Percentiles rank a stretch among this genome's conserved stretches.
phyloP scores from a whole-genome alignment of 2,888 invertebrate genomes.

The Gandaritis pyraliata region DNA sequence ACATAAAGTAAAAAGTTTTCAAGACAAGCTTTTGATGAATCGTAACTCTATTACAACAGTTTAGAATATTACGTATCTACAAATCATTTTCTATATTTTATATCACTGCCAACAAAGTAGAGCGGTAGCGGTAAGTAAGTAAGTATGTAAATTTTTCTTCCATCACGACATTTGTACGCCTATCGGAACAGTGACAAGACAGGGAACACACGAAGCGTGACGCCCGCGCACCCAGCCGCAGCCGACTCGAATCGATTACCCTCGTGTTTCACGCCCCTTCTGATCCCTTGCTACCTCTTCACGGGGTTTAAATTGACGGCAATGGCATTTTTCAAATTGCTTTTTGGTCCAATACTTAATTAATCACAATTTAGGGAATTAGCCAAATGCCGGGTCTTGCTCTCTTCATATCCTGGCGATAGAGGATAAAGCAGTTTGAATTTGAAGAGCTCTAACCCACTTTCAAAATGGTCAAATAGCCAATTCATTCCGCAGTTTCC shows the following conservation, averaged over 20 bases:
- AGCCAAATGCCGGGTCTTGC: background rate
- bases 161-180: constrained; percentile 31
- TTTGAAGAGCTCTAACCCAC: too few species aligned
- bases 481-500: too few species aligned
- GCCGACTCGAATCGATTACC: constrained; percentile 72
- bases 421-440: too few species aligned
- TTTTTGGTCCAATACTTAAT: constrained; percentile 27
- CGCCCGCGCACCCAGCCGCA: constrained; percentile 67
- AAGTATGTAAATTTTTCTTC: constrained; percentile 17
- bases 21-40: too few species aligned
- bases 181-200: constrained; percentile 27
- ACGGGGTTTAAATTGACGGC: constrained; percentile 21
- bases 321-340: constrained; percentile 31
- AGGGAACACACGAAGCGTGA: constrained; percentile 51
- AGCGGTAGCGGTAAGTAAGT: too few species aligned
- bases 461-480: too few species aligned
- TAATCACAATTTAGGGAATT: constrained; percentile 6
- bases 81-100: too few species aligned
- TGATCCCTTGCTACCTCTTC: constrained; percentile 51
- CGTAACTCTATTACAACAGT: too few species aligned
- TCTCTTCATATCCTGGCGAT: background rate
- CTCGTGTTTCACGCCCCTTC: constrained; percentile 66
- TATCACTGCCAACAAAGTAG: too few species aligned
- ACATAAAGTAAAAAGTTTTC: too few species aligned
- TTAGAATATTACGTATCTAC: too few species aligned